Evolutionary conservation across 2,888 invertebrate genomes (phyloP), one percentile per base, ranked within the genome.

Genomic region (Acanthosepion pharaonis): DNA sequence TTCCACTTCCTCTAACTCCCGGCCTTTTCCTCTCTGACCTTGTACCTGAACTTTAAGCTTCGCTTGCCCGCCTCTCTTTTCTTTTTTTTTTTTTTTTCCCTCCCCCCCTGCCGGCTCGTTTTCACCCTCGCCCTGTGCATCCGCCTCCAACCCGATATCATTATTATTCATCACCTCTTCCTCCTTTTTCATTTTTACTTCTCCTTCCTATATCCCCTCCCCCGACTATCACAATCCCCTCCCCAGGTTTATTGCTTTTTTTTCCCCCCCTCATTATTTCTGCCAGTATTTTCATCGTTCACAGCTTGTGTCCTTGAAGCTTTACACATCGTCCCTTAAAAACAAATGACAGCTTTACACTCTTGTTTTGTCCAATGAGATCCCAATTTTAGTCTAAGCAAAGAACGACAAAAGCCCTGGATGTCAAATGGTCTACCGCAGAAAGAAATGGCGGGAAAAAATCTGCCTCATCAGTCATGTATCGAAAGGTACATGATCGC

Each of bases 1-100:
- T 15, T 33, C 15, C n/a, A 78, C n/a, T 78, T 78, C 78, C 78
- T 78, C 15, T 78, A 78, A 33, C 78, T 78, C n/a, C 78, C 15
- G 78, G 78, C 78, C 11, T 78, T 78, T 78, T 78, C 78, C 78
- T 78, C n/a, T 78, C 78, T 78, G 78, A 78, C 78, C 78, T 78
- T 78, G 78, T 78, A 78, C 78, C 78, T 78, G 78, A 78, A 78
- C 78, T 78, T 78, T 78, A 78, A 78, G 78, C 78, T n/a, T 78
- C 15, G 78, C 78, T 33, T 78, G 78, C n/a, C 78, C n/a, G n/a
- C 78, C n/a, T 78, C 78, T 78, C 33, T 78, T 78, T 33, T 33
- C 23, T 11, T 51, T 15, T 15, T 78, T 78, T 33, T 33, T 4
- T 11, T 51, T 15, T 15, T 51, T 11, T 11, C 5, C 5, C 20